Conservation (phyloP, 2,113 vertebrate species). For the Sciurus niger region DNA sequence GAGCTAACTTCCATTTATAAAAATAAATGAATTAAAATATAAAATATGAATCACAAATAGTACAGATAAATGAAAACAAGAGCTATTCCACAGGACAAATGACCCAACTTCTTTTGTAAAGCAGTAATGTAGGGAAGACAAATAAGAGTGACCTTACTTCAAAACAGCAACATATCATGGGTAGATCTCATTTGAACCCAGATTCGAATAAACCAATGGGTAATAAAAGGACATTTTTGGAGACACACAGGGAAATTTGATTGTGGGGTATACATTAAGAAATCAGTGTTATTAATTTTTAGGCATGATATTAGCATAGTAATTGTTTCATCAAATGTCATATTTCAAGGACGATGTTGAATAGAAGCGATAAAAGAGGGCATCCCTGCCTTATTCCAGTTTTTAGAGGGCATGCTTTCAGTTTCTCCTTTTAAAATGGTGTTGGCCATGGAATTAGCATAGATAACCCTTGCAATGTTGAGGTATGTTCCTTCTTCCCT, state of each 20-base stretch:
- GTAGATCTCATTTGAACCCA: background rate
- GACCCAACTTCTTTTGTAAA: background rate
- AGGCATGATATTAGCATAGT: background rate
- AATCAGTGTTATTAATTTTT: background rate
- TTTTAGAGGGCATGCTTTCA: too few relatives aligned
- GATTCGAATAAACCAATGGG: background rate
- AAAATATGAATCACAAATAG: background rate
- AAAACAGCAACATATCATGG: background rate
- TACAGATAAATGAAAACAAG: background rate
- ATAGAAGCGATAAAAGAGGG: too few relatives aligned
- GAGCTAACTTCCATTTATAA: background rate
- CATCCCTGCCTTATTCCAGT: too few relatives aligned
- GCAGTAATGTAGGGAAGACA: background rate
- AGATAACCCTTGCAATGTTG: too few relatives aligned
- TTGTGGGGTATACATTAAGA: background rate
- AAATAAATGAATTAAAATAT: background rate
- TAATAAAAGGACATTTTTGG: background rate
- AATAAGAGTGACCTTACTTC: background rate
- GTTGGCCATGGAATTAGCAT: too few relatives aligned
- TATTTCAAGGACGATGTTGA: background rate
- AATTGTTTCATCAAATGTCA: background rate
- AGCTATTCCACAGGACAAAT: background rate
- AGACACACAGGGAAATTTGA: background rate
- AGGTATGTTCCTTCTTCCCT: too few relatives aligned
- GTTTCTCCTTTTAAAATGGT: too few relatives aligned